Base-by-base conservation (phyloP, 2,113 vertebrate genomes). In the Chaetops frenatus region DNA sequence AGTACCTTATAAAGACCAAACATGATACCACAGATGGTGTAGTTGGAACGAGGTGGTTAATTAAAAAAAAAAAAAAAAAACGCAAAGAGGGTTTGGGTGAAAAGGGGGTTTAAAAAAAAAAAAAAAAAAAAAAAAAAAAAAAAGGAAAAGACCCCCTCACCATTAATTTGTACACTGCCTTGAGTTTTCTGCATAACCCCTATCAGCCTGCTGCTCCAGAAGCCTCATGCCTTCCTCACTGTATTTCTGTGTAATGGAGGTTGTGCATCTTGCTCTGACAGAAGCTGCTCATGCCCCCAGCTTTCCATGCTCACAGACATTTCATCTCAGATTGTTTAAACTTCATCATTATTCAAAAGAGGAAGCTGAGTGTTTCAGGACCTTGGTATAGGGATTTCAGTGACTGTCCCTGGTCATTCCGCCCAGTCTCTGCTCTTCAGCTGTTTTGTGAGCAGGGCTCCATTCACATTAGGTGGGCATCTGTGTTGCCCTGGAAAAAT, bases 1-100 rank as follows among this genome's bases (percentile, higher is more conserved):
- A 82, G 25, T 73, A 72, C 50, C 48, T 90, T 72, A 65, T 76
- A 86, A 90, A 94, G 74, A 90, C 36, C 70, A 51, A 82, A 21
- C n/a, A 38, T 31, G 57, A 57, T 82, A 77, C 11, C 48, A 88
- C 93, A 96, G 86, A 96, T 80, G 88, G 78, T 83, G 22, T 36
- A 72, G 66, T 8, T 92, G 36, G 44, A 95, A 94, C 23, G 82
- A 92, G 45, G 54, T 4, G 4, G n/a, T 83, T 72, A 94, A 80
- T 80, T 54, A 3, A 15, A 40, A 24, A 4, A 5, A 28, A 33
- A 6, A 11, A 38, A 31, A 21, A 54, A 25, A 22, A 18, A 12
- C 9, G 38, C n/a, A n/a, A n/a, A n/a, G n/a, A n/a, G n/a, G n/a
- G n/a, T n/a, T n/a, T n/a, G n/a, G n/a, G n/a, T n/a, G n/a, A n/a